A percentile compares a stretch with the other conserved stretches of the same genome.
These are phyloP conservation scores for Sapajus apella DNA, from an alignment of 2,113 vertebrate species.

Conservation along the genomic window DNA sequence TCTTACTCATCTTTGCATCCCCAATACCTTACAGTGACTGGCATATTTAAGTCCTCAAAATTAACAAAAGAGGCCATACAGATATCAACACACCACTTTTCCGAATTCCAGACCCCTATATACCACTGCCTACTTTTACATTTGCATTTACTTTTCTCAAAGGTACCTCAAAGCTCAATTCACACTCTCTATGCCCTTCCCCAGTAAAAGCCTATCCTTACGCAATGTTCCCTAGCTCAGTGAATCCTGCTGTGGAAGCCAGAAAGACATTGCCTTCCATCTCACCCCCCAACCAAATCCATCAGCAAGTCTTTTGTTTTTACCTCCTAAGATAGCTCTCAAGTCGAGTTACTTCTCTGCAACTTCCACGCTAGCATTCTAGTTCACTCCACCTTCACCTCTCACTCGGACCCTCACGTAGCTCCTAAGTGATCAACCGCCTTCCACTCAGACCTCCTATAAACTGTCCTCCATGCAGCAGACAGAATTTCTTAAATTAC, in stretches of 20 bases:
- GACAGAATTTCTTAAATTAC: not conserved
- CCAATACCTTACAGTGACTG: not conserved
- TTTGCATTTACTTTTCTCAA: not conserved
- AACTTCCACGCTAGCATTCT: not conserved
- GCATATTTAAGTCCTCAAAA: constrained; percentile 6
- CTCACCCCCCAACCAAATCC: not conserved
- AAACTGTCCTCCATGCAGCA: not conserved
- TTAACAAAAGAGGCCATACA: not conserved
- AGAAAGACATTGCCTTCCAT: not conserved
- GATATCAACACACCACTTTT: not conserved
- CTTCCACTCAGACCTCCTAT: not conserved
- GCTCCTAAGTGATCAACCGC: not conserved
- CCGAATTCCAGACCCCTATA: not conserved
- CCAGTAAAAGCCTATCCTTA: not conserved
- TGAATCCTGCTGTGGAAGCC: not conserved
- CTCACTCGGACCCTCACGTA: not conserved
- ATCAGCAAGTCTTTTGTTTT: constrained; percentile 11
- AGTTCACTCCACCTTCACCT: not conserved
- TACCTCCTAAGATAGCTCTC: not conserved
- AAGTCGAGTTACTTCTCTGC: not conserved
- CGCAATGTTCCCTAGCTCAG: not conserved
- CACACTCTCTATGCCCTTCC: not conserved
- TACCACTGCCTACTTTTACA: not conserved
- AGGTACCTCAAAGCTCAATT: constrained; percentile 3
- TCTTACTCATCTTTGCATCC: not conserved